phyloP scores from a whole-genome alignment of 2,113 vertebrate species.

The Mormyrus lacerda region DNA sequence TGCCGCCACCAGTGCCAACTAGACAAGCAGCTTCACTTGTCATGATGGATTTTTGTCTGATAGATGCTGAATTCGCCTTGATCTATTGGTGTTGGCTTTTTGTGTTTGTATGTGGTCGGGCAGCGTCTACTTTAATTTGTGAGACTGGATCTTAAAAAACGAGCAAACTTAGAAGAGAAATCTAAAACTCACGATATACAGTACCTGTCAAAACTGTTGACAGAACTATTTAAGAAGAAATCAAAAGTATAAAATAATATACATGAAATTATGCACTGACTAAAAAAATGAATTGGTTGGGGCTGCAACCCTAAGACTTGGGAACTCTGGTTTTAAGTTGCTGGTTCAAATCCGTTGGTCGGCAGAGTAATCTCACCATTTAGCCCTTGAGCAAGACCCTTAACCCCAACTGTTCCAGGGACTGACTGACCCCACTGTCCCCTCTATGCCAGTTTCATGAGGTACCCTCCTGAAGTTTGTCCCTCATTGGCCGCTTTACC shows the following conservation, averaged over 20 bases:
- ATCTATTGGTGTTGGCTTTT: neutral
- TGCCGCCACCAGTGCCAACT: neutral
- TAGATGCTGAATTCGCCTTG: neutral
- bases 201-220: neutral
- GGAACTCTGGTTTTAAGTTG: neutral
- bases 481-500: neutral
- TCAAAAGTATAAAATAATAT: neutral
- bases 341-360: neutral
- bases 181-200: neutral
- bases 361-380: neutral
- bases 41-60: neutral
- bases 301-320: neutral
- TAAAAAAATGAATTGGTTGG: neutral
- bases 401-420: neutral
- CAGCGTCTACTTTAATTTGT: neutral
- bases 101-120: neutral
- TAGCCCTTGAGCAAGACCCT: neutral
- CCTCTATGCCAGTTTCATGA: neutral
- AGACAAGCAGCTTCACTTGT: neutral
- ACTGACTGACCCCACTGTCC: neutral
- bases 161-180: neutral
- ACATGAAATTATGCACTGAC: neutral
- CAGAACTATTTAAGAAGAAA: neutral
- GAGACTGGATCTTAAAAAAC: neutral
- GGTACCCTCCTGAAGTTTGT: neutral